Conservation (phyloP, 2,113 vertebrate species). For the Hippocampus barbouri region DNA sequence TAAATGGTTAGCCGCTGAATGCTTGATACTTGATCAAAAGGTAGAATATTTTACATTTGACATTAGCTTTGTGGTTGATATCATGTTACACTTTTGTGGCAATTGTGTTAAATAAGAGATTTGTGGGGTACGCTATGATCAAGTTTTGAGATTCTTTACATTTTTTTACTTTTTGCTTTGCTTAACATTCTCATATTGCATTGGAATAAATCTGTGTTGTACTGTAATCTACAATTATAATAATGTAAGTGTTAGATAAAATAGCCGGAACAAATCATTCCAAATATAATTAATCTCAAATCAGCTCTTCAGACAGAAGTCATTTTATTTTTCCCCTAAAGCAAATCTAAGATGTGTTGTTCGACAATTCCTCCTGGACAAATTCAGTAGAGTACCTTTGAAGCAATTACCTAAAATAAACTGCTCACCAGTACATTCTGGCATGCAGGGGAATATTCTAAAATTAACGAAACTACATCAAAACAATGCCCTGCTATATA, state of each 20-base stretch:
- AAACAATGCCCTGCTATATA: conserved; percentile 2
- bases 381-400: conserved; percentile 50
- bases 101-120: not conserved
- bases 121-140: not conserved
- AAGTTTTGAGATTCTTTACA: not conserved
- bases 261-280: not conserved
- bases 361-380: conserved; percentile 38
- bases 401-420: conserved; percentile 57
- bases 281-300: not conserved
- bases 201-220: not conserved
- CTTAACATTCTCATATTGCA: not conserved
- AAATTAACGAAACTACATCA: conserved; percentile 42
- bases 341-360: conserved; percentile 34
- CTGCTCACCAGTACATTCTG: conserved; percentile 37
- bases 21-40: too few relatives aligned
- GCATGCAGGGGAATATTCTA: conserved; percentile 41
- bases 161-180: not conserved
- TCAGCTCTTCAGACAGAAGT: not conserved
- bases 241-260: not conserved
- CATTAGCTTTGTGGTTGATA: not conserved
- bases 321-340: conserved; percentile 9
- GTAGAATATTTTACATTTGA: not conserved
- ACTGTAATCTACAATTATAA: not conserved
- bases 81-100: not conserved
- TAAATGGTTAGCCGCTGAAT: too few relatives aligned